phyloP scores from a whole-genome alignment of 1,140 invertebrate genomes.

The Papilio polytes region DNA sequence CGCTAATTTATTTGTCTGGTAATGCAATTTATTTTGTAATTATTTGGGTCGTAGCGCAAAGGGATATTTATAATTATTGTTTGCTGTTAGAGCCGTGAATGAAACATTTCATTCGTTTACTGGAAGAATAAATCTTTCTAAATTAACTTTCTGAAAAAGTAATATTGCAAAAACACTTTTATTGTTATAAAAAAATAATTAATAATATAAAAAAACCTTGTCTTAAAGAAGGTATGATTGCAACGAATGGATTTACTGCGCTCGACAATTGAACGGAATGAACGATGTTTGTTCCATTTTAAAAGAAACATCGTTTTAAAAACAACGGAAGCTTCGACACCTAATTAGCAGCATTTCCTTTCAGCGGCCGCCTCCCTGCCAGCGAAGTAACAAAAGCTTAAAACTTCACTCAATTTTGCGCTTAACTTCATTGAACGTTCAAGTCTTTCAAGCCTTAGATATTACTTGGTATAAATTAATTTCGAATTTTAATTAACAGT shows the following conservation, averaged over 20 bases:
- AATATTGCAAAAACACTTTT: background rate
- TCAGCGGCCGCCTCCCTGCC: background rate
- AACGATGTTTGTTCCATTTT: slow-evolving; percentile 9
- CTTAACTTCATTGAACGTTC: slow-evolving; percentile 25
- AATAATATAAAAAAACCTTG: background rate
- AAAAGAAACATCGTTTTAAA: slow-evolving; percentile 24
- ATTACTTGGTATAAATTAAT: slow-evolving; percentile 17
- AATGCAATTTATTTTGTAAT: slow-evolving; percentile 25
- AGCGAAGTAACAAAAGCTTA: slow-evolving; percentile 22
- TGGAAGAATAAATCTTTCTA: background rate
- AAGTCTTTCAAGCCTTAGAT: background rate
- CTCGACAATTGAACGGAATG: background rate
- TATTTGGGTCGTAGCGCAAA: background rate
- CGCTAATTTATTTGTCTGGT: slow-evolving; percentile 4
- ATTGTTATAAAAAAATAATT: too few relatives aligned
- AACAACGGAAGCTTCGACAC: slow-evolving; percentile 5
- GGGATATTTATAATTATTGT: slow-evolving; percentile 15
- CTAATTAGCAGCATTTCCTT: slow-evolving; percentile 17
- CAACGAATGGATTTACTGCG: background rate
- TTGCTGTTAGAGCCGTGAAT: background rate
- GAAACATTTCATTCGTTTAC: background rate
- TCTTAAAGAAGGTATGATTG: background rate
- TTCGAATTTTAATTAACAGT: background rate
- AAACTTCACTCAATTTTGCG: slow-evolving; percentile 25
- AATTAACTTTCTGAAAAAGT: background rate